Evolutionary conservation across 2,888 invertebrate species (phyloP), one percentile per base, ranked within the genome.

Genomic region (Athripsodes cinereus): DNA sequence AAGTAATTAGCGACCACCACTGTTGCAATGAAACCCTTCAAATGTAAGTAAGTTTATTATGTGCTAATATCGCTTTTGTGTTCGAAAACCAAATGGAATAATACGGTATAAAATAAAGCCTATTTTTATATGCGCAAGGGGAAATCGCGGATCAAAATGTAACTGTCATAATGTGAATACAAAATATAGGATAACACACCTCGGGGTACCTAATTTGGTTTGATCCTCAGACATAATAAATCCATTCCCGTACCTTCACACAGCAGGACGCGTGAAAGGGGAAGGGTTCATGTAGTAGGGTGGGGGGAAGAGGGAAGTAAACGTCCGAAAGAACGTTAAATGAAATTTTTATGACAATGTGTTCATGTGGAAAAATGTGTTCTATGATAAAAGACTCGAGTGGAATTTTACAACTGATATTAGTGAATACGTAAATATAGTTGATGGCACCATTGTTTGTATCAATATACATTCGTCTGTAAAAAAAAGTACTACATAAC

Each of bases 171-270:
- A 20, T 26, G 21, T 50, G 50, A 50, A 50, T 50, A 50, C 50
- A 50, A 50, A 50, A 50, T 50, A 50, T 26, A 50, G 22, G 50
- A 50, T 50, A 50, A 50, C 50, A 50, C 50, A 50, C 50, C 50
- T 50, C 50, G 22, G 34, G 48, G 55, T 46, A 31, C 50, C 55
- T 55, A 50, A 55, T 55, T 55, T 55, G 50, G 26, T 50, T 55
- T 55, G 55, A 55, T 55, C 55, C 49, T 34, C 35, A 55, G 55
- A 50, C 55, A 55, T 55, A 55, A 55, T 55, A 55, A 55, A 55
- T 55, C 55, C 55, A 50, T 55, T 55, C 49, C 48, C 20, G 19
- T 22, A 49, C 40, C 55, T 31, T 22, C 50, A 20, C 40, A 26
- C 19, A 18, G 47, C 34, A 13, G 13, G 40, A 11, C 48, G 22